Base-by-base conservation (phyloP, 2,888 invertebrate genomes). In the Cosmopolites sordidus region DNA sequence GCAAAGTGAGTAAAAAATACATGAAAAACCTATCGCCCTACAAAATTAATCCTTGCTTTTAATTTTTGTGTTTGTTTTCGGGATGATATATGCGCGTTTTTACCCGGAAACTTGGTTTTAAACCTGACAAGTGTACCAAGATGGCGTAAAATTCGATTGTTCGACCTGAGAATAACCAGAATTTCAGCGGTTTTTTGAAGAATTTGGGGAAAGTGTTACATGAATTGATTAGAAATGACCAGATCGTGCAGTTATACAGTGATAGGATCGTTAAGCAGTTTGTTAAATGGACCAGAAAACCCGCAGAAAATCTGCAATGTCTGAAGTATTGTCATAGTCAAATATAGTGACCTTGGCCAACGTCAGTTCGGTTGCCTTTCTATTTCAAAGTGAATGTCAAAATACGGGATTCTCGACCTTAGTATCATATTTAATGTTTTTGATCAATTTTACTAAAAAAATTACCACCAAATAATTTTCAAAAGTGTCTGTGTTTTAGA, bases 1-100 rank as follows among this genome's bases (percentile, higher is more conserved):
- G 80, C 83, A 85, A 83, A 85, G 86, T 86, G 82, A 80, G 84
- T 83, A 77, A 75, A 58, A 58, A 42, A 59, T 56, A 48, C 47
- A 39, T 17, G 29, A 48, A 56, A 56, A 55, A 57, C 48, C 37
- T 48, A 41, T 48, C 43, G 40, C 29, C 16, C 4, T 33, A 29
- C 6, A 40, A 54, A 48, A 58, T 22, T 39, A 29, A 18, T 38
- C 29, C 12, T 18, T 45, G 49, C 44, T 27, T 14, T 42, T 12
- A 11, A 53, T 29, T 38, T 16, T 37, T 47, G 56, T 44, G 37
- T 39, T 27, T 53, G 49, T 56, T 48, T 49, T 44, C 43, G 48
- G 17, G 16, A 2, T 12, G 16, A 17, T 29, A 51, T 17, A 16
- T 47, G 38, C 15, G n/a, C 9, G 33, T 44, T 43, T 29, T 9